phyloP scores from a whole-genome alignment of 2,113 vertebrate genomes.

The Globicephala melas region DNA sequence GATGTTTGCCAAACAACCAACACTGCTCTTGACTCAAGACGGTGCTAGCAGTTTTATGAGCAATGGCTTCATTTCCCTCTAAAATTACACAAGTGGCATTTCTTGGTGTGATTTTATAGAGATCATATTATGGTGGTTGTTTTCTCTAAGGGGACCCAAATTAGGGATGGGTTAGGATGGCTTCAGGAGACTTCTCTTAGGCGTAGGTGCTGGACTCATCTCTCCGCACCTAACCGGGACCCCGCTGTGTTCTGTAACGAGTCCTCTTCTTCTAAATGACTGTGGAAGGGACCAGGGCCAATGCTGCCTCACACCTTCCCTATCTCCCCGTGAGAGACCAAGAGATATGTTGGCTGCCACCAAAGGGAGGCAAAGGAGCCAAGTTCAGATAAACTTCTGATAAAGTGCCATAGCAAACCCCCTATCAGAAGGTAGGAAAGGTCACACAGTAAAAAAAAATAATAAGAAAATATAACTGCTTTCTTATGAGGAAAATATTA shows the following conservation, averaged over 20 bases:
- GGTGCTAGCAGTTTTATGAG: slow-evolving; percentile 57
- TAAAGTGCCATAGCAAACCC: slow-evolving; percentile 75
- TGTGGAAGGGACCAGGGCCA: neutral
- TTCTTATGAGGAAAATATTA: slow-evolving; percentile 89
- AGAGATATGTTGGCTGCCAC: neutral
- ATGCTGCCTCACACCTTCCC: neutral
- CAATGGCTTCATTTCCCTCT: slow-evolving; percentile 69
- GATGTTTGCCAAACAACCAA: slow-evolving; percentile 38
- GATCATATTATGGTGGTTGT: neutral
- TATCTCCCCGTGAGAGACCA: neutral
- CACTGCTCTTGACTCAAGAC: slow-evolving; percentile 33
- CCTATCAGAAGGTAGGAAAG: slow-evolving; percentile 81
- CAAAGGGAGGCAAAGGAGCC: slow-evolving; percentile 15
- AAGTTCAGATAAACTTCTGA: slow-evolving; percentile 82
- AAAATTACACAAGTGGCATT: slow-evolving; percentile 58
- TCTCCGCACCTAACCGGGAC: neutral
- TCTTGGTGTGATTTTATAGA: slow-evolving; percentile 54
- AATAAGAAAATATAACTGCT: slow-evolving; percentile 87
- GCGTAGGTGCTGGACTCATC: neutral
- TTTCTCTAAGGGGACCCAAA: slow-evolving; percentile 43
- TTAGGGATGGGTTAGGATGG: slow-evolving; percentile 12
- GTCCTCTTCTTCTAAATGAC: neutral
- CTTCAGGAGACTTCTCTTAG: slow-evolving; percentile 15
- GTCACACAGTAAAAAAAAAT: slow-evolving; percentile 81
- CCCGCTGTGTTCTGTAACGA: neutral